Conservation (phyloP, 1,140 invertebrate genomes). For the Hylaeus volcanicus region DNA sequence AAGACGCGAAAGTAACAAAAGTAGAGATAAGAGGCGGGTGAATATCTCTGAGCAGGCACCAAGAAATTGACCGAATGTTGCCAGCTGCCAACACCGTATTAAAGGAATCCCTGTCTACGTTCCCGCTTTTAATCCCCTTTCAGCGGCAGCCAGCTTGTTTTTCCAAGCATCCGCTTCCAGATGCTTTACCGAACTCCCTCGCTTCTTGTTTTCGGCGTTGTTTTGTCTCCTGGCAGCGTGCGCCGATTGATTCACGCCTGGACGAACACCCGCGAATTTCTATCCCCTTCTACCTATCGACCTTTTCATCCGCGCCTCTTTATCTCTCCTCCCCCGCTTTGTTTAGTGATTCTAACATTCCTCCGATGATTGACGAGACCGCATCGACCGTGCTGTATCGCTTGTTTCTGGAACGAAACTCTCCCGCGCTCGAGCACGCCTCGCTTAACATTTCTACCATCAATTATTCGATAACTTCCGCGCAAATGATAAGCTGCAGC, state of each 20-base stretch:
- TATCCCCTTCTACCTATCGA: slow-evolving; percentile 13
- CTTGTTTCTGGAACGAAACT: background rate
- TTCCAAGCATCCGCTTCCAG: slow-evolving; percentile 40
- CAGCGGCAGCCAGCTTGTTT: slow-evolving; percentile 47
- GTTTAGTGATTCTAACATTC: background rate
- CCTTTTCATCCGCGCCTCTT: slow-evolving; percentile 11
- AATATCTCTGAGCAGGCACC: background rate
- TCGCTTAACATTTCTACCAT: background rate
- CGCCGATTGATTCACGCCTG: slow-evolving; percentile 31
- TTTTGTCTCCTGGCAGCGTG: slow-evolving; percentile 47
- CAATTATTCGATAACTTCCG: background rate
- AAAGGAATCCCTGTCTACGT: slow-evolving; percentile 9
- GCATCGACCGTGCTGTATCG: background rate
- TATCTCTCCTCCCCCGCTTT: background rate
- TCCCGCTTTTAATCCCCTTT: slow-evolving; percentile 48
- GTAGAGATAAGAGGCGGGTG: background rate
- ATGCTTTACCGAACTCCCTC: slow-evolving; percentile 33
- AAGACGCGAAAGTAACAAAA: too few relatives aligned
- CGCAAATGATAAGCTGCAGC: background rate
- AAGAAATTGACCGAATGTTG: slow-evolving; percentile 36
- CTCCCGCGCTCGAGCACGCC: background rate
- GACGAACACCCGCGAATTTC: slow-evolving; percentile 34
- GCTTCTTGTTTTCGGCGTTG: slow-evolving; percentile 38
- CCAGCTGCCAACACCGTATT: slow-evolving; percentile 11
- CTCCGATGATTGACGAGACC: background rate